Percentiles rank a stretch among this genome's conserved stretches.
phyloP scores from a whole-genome alignment of 2,113 vertebrate genomes.

The Burhinus bistriatus region DNA sequence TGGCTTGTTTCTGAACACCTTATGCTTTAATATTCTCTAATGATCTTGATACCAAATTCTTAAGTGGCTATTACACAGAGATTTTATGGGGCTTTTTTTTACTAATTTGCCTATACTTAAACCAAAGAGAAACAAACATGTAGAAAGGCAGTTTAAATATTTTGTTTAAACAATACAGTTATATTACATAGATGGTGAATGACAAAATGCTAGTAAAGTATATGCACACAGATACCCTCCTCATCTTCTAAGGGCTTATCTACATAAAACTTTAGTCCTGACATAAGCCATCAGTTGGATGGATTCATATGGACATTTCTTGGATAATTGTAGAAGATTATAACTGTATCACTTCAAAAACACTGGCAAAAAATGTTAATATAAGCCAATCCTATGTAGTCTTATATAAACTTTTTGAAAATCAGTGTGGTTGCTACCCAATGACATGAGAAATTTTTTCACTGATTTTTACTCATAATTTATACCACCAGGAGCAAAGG shows the following conservation, averaged over 20 bases:
- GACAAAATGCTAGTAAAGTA: neutral
- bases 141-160: neutral
- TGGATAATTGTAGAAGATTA: neutral
- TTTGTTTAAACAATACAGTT: neutral
- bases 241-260: neutral
- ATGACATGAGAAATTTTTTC: neutral
- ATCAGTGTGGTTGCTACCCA: neutral
- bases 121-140: neutral
- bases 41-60: neutral
- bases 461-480: neutral
- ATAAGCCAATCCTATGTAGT: neutral
- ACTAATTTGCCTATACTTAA: neutral
- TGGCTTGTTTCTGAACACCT: neutral
- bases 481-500: neutral
- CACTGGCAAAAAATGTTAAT: neutral
- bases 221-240: neutral
- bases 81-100: neutral
- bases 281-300: neutral
- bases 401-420: neutral
- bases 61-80: neutral
- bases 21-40: neutral
- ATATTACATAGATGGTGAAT: neutral
- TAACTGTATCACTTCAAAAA: neutral
- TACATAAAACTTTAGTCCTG: neutral
- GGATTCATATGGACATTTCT: neutral